Evolutionary conservation across 2,113 vertebrate genomes (phyloP).

Genomic region (Lycaon pictus): DNA sequence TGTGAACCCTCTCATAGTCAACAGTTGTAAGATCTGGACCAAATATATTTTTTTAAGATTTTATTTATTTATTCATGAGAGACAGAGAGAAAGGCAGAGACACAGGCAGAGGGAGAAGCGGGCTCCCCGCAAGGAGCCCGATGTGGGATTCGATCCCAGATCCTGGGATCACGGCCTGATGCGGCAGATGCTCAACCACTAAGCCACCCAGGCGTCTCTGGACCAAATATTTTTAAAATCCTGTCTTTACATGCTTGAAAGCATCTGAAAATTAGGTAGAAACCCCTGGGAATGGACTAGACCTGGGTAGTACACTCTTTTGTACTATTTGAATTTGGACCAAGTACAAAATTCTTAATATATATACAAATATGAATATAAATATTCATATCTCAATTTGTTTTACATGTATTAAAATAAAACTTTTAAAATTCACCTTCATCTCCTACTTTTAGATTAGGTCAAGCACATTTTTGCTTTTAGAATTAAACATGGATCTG

Average conservation of each 20-base stretch:
- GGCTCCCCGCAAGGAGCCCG: too few species aligned
- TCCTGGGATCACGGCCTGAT: too few species aligned
- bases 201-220: neutral
- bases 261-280: neutral
- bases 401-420: constrained; percentile 17
- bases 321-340: neutral
- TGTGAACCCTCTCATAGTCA: neutral
- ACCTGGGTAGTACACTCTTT: neutral
- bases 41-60: neutral
- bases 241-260: constrained; percentile 22
- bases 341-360: constrained; percentile 13
- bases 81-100: too few species aligned
- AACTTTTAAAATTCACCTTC: neutral
- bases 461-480: neutral
- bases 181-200: too few species aligned
- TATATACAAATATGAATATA: neutral
- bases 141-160: too few species aligned
- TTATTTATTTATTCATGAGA: too few species aligned
- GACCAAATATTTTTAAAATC: neutral
- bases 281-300: neutral
- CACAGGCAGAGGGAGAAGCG: too few species aligned
- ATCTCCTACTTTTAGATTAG: neutral
- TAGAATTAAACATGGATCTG: neutral
- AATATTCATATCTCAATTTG: neutral
- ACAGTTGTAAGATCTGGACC: neutral